Conservation (phyloP, 2,888 invertebrate species). For the Sphaerophoria rueppellii region DNA sequence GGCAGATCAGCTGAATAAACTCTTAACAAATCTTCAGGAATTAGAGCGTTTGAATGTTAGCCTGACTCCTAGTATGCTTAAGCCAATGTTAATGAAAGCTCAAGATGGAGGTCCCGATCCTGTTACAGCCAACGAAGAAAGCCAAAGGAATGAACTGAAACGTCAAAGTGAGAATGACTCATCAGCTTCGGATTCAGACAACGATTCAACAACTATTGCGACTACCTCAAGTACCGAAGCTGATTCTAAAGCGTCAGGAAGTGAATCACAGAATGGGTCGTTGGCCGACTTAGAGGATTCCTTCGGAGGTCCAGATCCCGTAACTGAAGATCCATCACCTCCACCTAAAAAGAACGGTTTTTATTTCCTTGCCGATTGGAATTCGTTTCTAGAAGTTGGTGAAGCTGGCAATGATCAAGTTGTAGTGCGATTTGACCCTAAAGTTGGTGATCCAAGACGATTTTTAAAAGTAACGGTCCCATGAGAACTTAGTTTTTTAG, state of each 20-base stretch:
- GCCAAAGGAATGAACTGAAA: constrained; percentile 83
- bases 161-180: constrained; percentile 80
- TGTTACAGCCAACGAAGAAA: constrained; percentile 79
- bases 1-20: constrained; percentile 83
- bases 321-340: constrained; percentile 85
- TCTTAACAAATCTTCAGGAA: constrained; percentile 82
- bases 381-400: constrained; percentile 92
- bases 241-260: constrained; percentile 75
- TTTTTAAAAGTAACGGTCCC: constrained; percentile 90
- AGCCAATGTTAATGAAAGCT: constrained; percentile 77
- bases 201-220: constrained; percentile 58
- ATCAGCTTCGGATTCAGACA: constrained; percentile 72
- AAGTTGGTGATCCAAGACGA: constrained; percentile 90
- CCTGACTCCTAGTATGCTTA: constrained; percentile 81
- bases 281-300: constrained; percentile 88
- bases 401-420: constrained; percentile 87
- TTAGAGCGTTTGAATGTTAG: constrained; percentile 78
- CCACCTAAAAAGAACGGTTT: constrained; percentile 89
- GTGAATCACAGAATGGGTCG: constrained; percentile 79
- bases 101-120: constrained; percentile 82
- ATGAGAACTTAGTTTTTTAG: constrained; percentile 78
- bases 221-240: constrained; percentile 52
- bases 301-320: constrained; percentile 86
- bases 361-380: constrained; percentile 94
- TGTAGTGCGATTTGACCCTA: constrained; percentile 90